These are phyloP conservation scores for Malaclemys terrapin DNA, from an alignment of 2,113 vertebrate genomes.

Conservation along the genomic window DNA sequence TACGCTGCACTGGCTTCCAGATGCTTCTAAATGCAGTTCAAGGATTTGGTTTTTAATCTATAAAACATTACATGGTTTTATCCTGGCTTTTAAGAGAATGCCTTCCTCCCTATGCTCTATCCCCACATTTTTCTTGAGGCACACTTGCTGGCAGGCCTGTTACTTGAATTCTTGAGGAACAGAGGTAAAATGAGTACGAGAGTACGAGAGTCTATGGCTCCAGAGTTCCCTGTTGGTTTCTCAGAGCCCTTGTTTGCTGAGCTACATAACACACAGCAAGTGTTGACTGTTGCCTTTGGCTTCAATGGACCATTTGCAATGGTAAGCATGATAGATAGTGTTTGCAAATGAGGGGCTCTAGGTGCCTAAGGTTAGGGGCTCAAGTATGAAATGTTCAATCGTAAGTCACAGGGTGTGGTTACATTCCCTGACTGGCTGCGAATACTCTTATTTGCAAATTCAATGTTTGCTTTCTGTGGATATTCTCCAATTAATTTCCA, in stretches of 20 bases:
- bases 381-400: too few species aligned
- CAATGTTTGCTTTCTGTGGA: too few species aligned
- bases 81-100: background rate
- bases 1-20: background rate
- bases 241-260: background rate
- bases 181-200: too few species aligned
- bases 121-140: background rate
- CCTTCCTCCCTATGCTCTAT: fast-evolving
- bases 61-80: background rate
- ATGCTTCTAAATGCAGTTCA: background rate
- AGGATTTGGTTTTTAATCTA: background rate
- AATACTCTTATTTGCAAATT: too few species aligned
- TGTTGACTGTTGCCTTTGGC: background rate
- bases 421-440: too few species aligned
- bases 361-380: too few species aligned
- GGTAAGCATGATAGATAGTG: too few species aligned
- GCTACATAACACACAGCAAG: background rate
- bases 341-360: too few species aligned
- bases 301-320: background rate
- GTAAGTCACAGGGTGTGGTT: too few species aligned
- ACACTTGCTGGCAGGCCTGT: background rate
- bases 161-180: background rate
- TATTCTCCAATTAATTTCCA: too few species aligned
- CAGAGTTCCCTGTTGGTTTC: background rate
- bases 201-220: background rate